Evolutionary conservation across 1,140 invertebrate species (phyloP).

Genomic region (Pseudobourletiella spinata): DNA sequence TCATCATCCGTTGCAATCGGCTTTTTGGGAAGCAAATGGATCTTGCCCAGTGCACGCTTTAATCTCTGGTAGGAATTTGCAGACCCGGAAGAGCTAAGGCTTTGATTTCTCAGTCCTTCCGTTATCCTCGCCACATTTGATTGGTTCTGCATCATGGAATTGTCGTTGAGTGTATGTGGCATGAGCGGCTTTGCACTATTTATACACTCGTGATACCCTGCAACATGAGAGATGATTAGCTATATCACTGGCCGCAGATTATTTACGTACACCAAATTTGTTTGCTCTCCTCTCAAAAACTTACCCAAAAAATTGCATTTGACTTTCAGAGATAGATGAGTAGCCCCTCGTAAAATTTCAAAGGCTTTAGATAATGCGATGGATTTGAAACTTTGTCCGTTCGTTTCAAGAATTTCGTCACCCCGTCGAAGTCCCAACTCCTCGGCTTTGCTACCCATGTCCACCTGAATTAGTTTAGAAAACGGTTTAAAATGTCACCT

Average conservation of each 20-base stretch:
- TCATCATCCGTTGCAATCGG: slow-evolving; percentile 48
- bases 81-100: neutral
- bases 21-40: slow-evolving; percentile 82
- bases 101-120: neutral
- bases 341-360: slow-evolving; percentile 84
- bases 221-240: too few species aligned
- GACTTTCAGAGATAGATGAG: slow-evolving; percentile 90
- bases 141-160: too few species aligned
- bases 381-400: slow-evolving; percentile 90
- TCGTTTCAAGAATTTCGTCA: slow-evolving; percentile 95
- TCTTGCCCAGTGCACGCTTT: slow-evolving; percentile 80
- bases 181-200: slow-evolving; percentile 10
- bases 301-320: slow-evolving; percentile 85
- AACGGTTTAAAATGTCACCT: too few species aligned
- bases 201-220: slow-evolving; percentile 26
- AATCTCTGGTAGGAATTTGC: slow-evolving; percentile 40
- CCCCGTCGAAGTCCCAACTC: slow-evolving; percentile 93
- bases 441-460: slow-evolving; percentile 84
- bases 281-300: neutral
- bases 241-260: too few species aligned
- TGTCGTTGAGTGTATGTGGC: neutral
- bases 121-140: neutral
- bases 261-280: neutral
- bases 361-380: slow-evolving; percentile 80
- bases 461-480: slow-evolving; percentile 55